Base-by-base conservation (phyloP, 2,888 invertebrate species). In the Eremobia ochroleuca region DNA sequence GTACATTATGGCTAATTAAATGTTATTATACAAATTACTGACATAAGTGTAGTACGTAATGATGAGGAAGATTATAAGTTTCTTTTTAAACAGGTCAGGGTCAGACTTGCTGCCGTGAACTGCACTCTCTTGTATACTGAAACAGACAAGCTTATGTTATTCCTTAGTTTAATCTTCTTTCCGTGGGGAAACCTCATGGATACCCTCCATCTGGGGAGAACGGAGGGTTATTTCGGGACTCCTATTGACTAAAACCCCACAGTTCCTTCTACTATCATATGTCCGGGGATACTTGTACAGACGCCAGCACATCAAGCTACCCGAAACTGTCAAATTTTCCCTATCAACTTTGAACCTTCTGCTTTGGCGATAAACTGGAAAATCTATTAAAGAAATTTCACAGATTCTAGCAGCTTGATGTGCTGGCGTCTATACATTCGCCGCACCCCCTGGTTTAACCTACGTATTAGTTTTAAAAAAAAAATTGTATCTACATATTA, bases 1-100 rank as follows among this genome's bases (percentile, higher is more conserved):
- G 52, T 58, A 67, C 52, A 74, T 77, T 73, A 82, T 64, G 68
- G 34, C 43, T 75, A 73, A 82, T 87, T 85, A 79, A 64, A 73
- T 76, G 43, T 74, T 65, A 73, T 78, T 66, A 76, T 68, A 77
- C 21, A 64, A 69, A 73, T 82, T 70, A 73, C 69, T 73, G 66
- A 52, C 49, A 52, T 55, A 66, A 85, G 34, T 80, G 34, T 55
- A 55, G 55, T 34, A 46, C 11, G 43, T 77, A 49, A 76, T 75
- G 31, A 59, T 49, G 67, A 62, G 28, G 9, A 8, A 67, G 31
- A 67, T 52, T 64, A 43, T 15, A 62, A 55, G 67, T 80, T 83
- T 79, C 37, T 78, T 83, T 83, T 66, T 37, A 77, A 59, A 49
- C 52, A 31, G 84, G 52, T 78, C 84, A 78, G 15, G 84, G 65